phyloP scores from a whole-genome alignment of 2,113 vertebrate species.

The Cryptotis parvus region DNA sequence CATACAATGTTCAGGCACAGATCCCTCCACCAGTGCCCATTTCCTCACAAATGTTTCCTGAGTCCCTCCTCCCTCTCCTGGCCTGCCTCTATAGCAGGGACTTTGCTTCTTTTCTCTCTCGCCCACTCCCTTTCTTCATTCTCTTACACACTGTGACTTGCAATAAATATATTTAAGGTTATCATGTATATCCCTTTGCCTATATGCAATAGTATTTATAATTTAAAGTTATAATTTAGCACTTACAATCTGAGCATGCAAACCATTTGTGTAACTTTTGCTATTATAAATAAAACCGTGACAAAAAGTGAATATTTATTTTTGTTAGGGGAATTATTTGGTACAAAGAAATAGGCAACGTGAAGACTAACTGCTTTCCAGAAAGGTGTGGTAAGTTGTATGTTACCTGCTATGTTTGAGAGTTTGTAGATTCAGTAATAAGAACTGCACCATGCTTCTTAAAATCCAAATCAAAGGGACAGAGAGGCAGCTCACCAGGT shows the following conservation, averaged over 20 bases:
- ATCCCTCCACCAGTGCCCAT: too few species aligned
- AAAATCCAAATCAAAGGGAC: conserved; percentile 26
- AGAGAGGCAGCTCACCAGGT: too few species aligned
- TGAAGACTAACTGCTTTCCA: conserved; percentile 13
- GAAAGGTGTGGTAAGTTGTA: conserved; percentile 4
- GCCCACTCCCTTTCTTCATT: too few species aligned
- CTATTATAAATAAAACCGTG: conserved; percentile 14
- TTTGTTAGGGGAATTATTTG: conserved; percentile 14
- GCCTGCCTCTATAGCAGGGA: too few species aligned
- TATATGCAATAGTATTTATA: neutral
- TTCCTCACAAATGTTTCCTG: too few species aligned
- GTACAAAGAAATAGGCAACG: conserved; percentile 25
- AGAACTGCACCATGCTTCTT: neutral
- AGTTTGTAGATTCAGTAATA: neutral
- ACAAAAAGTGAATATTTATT: neutral
- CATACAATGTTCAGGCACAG: too few species aligned
- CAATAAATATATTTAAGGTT: too few species aligned
- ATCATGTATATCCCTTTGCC: too few species aligned
- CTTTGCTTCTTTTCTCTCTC: too few species aligned
- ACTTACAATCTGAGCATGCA: too few species aligned
- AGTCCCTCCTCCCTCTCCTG: too few species aligned
- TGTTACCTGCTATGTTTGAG: neutral
- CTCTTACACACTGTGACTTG: too few species aligned
- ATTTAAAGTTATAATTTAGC: neutral
- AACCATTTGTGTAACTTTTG: neutral